These are phyloP conservation scores for Palythoa grandiflora DNA, from an alignment of 92 coral and sea anemone species.

Conservation along the genomic window DNA sequence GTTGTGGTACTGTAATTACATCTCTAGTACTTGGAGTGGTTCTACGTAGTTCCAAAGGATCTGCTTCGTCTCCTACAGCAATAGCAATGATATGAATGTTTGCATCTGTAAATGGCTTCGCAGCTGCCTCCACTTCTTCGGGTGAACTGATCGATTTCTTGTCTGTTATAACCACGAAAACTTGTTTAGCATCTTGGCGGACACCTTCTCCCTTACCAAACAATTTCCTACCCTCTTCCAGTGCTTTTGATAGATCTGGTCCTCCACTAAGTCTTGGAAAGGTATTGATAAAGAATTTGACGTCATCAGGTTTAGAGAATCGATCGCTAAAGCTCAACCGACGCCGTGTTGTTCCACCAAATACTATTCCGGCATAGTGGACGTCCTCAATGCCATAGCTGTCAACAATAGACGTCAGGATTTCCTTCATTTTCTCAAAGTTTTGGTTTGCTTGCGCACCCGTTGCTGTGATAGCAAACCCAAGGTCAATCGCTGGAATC, in stretches of 20 bases:
- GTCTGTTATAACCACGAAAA: constrained; percentile 74
- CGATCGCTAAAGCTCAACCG: constrained; percentile 57
- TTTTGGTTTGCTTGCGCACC: constrained; percentile 54
- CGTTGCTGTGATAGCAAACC: constrained; percentile 87
- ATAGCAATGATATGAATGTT: constrained; percentile 54
- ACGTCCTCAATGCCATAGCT: constrained; percentile 77
- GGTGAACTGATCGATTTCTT: constrained; percentile 60
- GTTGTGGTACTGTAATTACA: constrained; percentile 20
- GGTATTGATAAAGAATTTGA: constrained; percentile 47
- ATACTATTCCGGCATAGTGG: constrained; percentile 74
- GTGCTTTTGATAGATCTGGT: constrained; percentile 77
- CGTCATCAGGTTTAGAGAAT: constrained; percentile 28
- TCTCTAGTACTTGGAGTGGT: constrained; percentile 48
- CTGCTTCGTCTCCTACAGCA: constrained; percentile 59
- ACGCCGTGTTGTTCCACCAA: constrained; percentile 60
- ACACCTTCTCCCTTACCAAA: constrained; percentile 69
- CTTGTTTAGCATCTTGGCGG: constrained; percentile 59
- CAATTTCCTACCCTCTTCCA: constrained; percentile 73
- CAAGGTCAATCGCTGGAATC: constrained; percentile 76
- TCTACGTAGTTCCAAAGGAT: constrained; percentile 38
- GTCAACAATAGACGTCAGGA: constrained; percentile 73
- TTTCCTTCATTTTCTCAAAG: constrained; percentile 80
- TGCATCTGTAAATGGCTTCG: constrained; percentile 46
- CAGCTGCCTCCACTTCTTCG: constrained; percentile 51
- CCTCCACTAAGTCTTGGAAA: constrained; percentile 65